Evolutionary conservation across 2,113 vertebrate genomes (phyloP).

Genomic region (Tylochromis polylepis): DNA sequence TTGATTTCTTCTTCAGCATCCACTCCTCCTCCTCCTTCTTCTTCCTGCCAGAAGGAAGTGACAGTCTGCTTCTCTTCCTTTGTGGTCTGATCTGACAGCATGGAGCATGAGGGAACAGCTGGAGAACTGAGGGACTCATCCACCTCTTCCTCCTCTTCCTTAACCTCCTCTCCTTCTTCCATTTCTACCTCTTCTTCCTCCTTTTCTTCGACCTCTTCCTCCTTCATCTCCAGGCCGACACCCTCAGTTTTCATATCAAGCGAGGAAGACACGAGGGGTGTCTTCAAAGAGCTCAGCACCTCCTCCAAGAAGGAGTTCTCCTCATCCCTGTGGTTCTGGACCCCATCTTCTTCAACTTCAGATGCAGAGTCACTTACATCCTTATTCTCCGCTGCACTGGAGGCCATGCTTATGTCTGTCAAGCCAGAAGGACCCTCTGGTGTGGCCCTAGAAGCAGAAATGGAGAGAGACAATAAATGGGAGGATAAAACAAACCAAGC

Average conservation of each 20-base stretch:
- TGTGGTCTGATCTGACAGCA: neutral
- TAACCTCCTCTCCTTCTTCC: neutral
- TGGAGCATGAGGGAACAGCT: neutral
- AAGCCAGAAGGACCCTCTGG: constrained; percentile 52
- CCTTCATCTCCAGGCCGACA: constrained; percentile 17
- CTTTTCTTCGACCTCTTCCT: neutral
- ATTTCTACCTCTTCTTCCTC: neutral
- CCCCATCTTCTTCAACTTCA: neutral
- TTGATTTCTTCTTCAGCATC: neutral
- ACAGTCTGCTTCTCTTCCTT: neutral
- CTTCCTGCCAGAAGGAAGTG: neutral
- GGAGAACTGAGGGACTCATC: neutral
- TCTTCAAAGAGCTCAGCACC: constrained; percentile 71
- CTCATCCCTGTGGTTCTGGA: constrained; percentile 7
- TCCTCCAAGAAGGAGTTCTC: constrained; percentile 70
- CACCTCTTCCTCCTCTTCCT: neutral
- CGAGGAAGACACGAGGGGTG: constrained; percentile 42
- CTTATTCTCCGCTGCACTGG: neutral
- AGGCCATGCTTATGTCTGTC: neutral
- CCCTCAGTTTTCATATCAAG: constrained; percentile 32
- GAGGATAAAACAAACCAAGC: neutral
- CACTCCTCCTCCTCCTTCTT: neutral
- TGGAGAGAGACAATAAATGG: neutral
- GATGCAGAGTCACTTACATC: neutral
- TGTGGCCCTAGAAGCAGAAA: constrained; percentile 11